These are phyloP conservation scores for Clarias gariepinus DNA, from an alignment of 2,113 vertebrate genomes.

Conservation along the genomic window DNA sequence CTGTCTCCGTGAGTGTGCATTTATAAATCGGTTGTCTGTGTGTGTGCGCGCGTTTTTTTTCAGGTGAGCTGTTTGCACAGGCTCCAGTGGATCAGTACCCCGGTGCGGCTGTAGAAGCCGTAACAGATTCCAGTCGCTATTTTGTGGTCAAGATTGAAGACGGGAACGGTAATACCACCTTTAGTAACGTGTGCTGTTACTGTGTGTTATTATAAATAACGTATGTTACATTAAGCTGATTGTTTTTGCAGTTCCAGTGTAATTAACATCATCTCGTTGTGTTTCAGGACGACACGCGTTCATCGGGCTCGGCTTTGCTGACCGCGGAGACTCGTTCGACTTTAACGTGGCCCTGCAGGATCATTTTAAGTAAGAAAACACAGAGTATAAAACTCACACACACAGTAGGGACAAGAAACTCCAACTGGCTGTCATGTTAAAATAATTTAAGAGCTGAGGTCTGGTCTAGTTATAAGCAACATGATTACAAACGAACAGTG, in stretches of 20 bases:
- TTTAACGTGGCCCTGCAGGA: conserved; percentile 96
- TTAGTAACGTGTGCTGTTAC: neutral
- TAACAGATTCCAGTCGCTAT: conserved; percentile 93
- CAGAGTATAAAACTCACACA: neutral
- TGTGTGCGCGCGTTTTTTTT: conserved; percentile 34
- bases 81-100: conserved; percentile 92
- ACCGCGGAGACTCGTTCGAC: conserved; percentile 95
- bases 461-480: too few relatives aligned
- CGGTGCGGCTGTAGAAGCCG: conserved; percentile 80
- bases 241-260: neutral
- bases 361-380: conserved; percentile 88
- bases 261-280: neutral
- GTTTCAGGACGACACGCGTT: conserved; percentile 88
- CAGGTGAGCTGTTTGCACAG: conserved; percentile 95
- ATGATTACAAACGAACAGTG: too few relatives aligned
- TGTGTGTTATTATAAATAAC: neutral
- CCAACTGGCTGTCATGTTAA: neutral
- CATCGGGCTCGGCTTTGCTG: conserved; percentile 90
- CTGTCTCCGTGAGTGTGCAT: neutral
- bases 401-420: neutral
- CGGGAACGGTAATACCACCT: conserved; percentile 72
- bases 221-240: neutral
- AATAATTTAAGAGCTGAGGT: neutral
- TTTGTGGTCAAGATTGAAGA: conserved; percentile 92
- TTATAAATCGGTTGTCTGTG: neutral